A percentile compares a stretch with the other conserved stretches of the same genome.
Evolutionary conservation across 1,140 invertebrate species (phyloP).

Genomic region (Drosophila pseudoananassae): DNA sequence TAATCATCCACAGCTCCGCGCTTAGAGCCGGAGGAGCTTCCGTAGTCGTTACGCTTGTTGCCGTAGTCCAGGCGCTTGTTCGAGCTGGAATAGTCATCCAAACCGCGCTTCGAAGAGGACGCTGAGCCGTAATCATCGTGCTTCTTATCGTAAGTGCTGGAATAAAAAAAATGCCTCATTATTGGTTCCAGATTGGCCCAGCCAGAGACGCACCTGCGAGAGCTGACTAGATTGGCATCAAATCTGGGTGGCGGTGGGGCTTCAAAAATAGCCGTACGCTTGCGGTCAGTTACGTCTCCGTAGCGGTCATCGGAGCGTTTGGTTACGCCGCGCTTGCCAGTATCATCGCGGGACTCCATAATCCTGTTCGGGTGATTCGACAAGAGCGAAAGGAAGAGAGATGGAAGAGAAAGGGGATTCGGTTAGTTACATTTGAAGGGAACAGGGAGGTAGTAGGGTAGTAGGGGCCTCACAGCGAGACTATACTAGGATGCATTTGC

Average conservation of each 20-base stretch:
- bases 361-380: slow-evolving; percentile 55
- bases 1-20: slow-evolving; percentile 76
- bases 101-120: slow-evolving; percentile 55
- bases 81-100: slow-evolving; percentile 71
- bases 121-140: slow-evolving; percentile 75
- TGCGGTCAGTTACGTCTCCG: slow-evolving; percentile 81
- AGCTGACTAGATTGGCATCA: slow-evolving; percentile 72
- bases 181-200: too few relatives aligned
- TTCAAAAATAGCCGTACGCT: slow-evolving; percentile 84
- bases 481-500: slow-evolving; percentile 51
- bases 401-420: slow-evolving; percentile 49
- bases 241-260: slow-evolving; percentile 83
- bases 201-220: slow-evolving; percentile 59
- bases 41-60: slow-evolving; percentile 71
- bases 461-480: slow-evolving; percentile 10
- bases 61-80: slow-evolving; percentile 72
- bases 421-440: slow-evolving; percentile 30
- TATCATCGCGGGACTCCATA: slow-evolving; percentile 84
- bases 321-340: slow-evolving; percentile 82
- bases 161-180: not conserved
- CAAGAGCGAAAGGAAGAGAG: slow-evolving; percentile 52
- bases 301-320: slow-evolving; percentile 84
- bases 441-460: too few relatives aligned
- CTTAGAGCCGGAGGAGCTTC: slow-evolving; percentile 52
- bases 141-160: slow-evolving; percentile 73